Base-by-base conservation (phyloP, 30 jellyfish, hydroid and myxozoan species). In the Calvadosia cruxmelitensis region DNA sequence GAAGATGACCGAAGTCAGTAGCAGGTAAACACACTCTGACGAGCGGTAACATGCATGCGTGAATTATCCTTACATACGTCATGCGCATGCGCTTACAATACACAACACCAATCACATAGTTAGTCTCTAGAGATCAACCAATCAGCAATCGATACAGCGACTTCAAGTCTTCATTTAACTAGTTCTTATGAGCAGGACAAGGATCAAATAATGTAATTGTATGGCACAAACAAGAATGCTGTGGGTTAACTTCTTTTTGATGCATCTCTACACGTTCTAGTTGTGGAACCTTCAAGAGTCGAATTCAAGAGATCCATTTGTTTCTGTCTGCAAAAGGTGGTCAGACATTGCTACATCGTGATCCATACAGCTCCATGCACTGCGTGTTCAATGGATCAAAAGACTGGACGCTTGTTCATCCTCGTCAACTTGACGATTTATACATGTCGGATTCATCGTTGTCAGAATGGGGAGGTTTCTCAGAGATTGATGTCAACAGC, bases 341-440 rank as follows among this genome's bases (percentile, higher is more conserved):
- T 20, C 72, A 80, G 62, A 80, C 93, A 0, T 77, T 77, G 12
- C 64, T 80, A 35, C 93, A 80, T 77, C 74, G 73, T 32, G 93
- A 80, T 70, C 93, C 93, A 1, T 80, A 80, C 72, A 80, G 67
- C 52, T 69, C 71, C 34, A 73, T 80, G 1, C 93, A 80, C 62
- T 80, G 93, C 66, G 81, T 80, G 5, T 80, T 80, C 63, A 80
- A 80, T 66, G 93, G 93, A 32, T 69, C 93, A 42, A 80, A 80
- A 26, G 85, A 80, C 49, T 80, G 93, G 93, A 72, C 72, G 2
- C 33, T 75, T 3, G 50, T 80, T 23, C 85, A 80, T 36, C 93
- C 93, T 23, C 34, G 66, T 49, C 80, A 80, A 34, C 71, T 78
- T 7, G 68, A 57, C 1, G 10, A 24, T 2, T 68, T 80, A 1